These are phyloP conservation scores for Enteromius radiatus DNA, from an alignment of 2,797 vertebrate species.

Conservation along the genomic window DNA sequence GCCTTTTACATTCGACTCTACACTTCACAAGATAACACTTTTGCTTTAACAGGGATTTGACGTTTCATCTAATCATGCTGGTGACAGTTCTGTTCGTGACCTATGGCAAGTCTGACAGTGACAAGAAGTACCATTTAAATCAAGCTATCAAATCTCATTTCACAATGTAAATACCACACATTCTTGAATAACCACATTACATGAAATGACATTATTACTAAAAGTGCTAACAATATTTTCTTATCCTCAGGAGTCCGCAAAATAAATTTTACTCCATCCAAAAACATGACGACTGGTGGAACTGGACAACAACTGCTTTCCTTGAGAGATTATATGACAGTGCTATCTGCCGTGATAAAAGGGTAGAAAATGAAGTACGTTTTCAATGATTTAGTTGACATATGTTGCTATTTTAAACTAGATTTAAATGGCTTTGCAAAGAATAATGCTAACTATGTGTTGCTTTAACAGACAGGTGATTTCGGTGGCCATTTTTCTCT, in stretches of 20 bases:
- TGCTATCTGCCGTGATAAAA: conserved; percentile 3
- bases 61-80: conserved; percentile 67
- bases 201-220: background rate
- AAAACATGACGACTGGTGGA: conserved; percentile 78
- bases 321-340: conserved; percentile 69
- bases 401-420: background rate
- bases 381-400: conserved; percentile 19
- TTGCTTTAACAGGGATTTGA: conserved; percentile 69
- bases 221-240: background rate
- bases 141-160: conserved; percentile 73
- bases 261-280: conserved; percentile 65
- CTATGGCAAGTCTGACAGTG: conserved; percentile 62
- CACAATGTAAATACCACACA: conserved; percentile 68
- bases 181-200: background rate
- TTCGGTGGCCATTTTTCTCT: conserved; percentile 66
- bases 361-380: conserved; percentile 64
- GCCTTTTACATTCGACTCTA: background rate
- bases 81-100: conserved; percentile 72
- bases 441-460: background rate
- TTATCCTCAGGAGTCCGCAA: conserved; percentile 61
- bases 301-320: conserved; percentile 73
- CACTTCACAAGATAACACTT: background rate
- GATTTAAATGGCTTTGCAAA: background rate
- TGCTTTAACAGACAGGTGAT: conserved; percentile 58
- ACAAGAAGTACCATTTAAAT: conserved; percentile 69